These are phyloP conservation scores for Dinocampus coccinellae DNA, from an alignment of 2,888 invertebrate genomes.

Conservation along the genomic window DNA sequence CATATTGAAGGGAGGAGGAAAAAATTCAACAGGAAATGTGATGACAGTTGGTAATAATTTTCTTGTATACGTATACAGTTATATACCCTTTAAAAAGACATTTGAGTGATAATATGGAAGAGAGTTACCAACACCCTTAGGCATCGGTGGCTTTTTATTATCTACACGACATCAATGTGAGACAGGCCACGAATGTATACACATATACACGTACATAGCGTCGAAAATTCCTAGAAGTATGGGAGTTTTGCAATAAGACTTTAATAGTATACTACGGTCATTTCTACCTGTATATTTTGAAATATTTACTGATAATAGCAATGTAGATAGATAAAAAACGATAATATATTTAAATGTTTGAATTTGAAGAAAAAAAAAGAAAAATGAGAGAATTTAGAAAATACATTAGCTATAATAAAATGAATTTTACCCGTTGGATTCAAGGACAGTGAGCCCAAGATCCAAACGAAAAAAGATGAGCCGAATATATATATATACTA, in stretches of 20 bases:
- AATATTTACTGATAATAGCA: not conserved
- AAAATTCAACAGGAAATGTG: conserved; percentile 15
- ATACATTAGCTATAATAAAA: conserved; percentile 3
- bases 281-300: not conserved
- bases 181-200: conserved; percentile 25
- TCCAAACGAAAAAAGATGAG: conserved; percentile 6
- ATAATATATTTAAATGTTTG: too few species aligned
- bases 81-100: not conserved
- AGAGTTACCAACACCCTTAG: not conserved
- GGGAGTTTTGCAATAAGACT: not conserved
- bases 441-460: conserved; percentile 12
- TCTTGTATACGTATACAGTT: not conserved
- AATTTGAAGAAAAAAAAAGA: not conserved
- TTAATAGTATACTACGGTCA: not conserved
- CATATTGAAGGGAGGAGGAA: not conserved
- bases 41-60: conserved; percentile 25
- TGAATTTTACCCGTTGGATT: conserved; percentile 35
- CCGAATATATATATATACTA: conserved; percentile 5
- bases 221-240: conserved; percentile 2
- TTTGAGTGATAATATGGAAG: conserved; percentile 3
- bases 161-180: conserved; percentile 21
- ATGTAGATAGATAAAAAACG: too few species aligned
- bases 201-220: not conserved
- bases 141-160: conserved; percentile 25
- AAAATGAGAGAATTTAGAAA: not conserved